These are phyloP conservation scores for Sericinus montela DNA, from an alignment of 2,888 invertebrate genomes.

Conservation along the genomic window DNA sequence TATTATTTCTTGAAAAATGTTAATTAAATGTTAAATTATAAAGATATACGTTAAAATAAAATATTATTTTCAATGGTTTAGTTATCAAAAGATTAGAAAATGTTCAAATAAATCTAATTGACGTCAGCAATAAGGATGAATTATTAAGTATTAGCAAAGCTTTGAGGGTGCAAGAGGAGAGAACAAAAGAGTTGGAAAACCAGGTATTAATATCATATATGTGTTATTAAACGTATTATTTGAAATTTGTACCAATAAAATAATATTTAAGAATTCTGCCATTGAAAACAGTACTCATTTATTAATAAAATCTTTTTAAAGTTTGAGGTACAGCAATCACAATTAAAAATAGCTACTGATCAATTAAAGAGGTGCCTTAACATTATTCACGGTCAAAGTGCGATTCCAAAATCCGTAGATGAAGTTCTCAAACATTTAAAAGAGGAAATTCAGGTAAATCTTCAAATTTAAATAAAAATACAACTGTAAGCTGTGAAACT, in stretches of 20 bases:
- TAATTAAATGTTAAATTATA: too few species aligned
- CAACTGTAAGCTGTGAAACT: too few species aligned
- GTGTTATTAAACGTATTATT: too few species aligned
- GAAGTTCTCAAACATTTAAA: conserved; percentile 85
- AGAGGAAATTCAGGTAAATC: conserved; percentile 83
- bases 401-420: conserved; percentile 75
- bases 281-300: too few species aligned
- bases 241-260: too few species aligned
- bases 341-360: conserved; percentile 65
- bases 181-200: conserved; percentile 63
- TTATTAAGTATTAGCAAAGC: conserved; percentile 76
- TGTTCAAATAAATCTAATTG: conserved; percentile 81
- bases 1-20: too few species aligned
- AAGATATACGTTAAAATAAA: too few species aligned
- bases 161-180: conserved; percentile 75
- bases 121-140: conserved; percentile 82
- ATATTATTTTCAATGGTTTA: conserved; percentile 33
- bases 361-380: conserved; percentile 84
- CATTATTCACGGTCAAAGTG: conserved; percentile 71
- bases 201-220: too few species aligned
- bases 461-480: too few species aligned
- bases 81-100: conserved; percentile 74
- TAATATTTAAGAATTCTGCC: too few species aligned
- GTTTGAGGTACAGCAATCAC: conserved; percentile 68
- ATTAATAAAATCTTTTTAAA: conserved; percentile 23